Evolutionary conservation across 2,113 vertebrate genomes (phyloP), one percentile per base, ranked within the genome.

Genomic region (Larimichthys crocea): DNA sequence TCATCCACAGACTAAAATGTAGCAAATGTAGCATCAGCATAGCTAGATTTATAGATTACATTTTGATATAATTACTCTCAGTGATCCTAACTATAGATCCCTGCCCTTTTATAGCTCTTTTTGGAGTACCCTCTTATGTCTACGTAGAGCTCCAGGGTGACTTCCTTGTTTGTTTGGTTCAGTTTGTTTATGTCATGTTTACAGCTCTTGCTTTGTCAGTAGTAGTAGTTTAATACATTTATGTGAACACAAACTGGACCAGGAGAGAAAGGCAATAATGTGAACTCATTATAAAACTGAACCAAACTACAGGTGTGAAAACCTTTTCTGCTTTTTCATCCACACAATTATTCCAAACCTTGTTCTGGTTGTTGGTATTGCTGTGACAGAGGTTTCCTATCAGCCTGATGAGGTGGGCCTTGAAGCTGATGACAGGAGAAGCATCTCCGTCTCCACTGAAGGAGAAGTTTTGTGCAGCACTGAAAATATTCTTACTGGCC

Each of bases 351-450:
- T 55, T 50, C 4, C 79, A 42, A 86, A 99, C 98, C 97, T 97
- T 97, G 78, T 98, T 95, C 91, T 99, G 97, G 88, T 99, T 99
- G 44, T 89, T 86, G 61, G 92, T 90, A 42, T 98, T 95, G 88
- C 88, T 89, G 83, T 99, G 96, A 86, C 98, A 98, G 64, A 99
- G 88, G 88, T 99, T 99, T 84, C 97, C 98, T 59, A 99, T 96
- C 61, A 99, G 95, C 40, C 97, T 95, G 77, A 99, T 96, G 79
- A 99, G 97, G 72, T 99, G 97, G 90, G 94, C 94, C 89, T 98
- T 98, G 76, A 99, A 98, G 55, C 96, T 96, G 82, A 96, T 82
- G 0, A 95, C 95, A 35, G 96, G 94, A 53, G 94, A 96, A 1
- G 89, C 72, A 3, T 94, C 94, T 7, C 70, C 92, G 0, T 83